A percentile compares a stretch with the other conserved stretches of the same genome.
Evolutionary conservation across 2,888 invertebrate species (phyloP).

Genomic region (Yponomeuta evonymella): DNA sequence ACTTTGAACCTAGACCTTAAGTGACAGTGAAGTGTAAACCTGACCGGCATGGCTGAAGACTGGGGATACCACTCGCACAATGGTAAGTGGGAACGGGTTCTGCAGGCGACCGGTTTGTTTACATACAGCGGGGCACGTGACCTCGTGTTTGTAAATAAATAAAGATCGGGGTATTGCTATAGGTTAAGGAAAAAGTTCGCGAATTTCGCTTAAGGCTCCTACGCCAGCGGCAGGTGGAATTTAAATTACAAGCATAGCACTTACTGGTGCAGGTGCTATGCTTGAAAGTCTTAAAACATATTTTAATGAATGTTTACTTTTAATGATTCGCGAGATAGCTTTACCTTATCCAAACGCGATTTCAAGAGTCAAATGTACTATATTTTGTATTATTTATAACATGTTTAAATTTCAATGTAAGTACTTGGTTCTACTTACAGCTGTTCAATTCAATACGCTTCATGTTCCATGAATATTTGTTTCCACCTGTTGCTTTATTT

Average conservation of each 20-base stretch:
- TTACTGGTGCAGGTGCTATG: no score
- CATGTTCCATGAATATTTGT: background rate
- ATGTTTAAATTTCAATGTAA: background rate
- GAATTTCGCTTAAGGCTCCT: background rate
- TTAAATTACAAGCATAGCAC: background rate
- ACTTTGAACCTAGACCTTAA: conserved; percentile 1
- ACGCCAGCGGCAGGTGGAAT: background rate
- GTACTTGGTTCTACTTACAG: background rate
- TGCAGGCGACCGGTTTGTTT: conserved; percentile 65
- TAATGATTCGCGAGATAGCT: no score
- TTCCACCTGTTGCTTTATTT: background rate
- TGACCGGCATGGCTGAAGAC: conserved; percentile 60
- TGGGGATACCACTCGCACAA: conserved; percentile 79
- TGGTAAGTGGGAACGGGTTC: conserved; percentile 57
- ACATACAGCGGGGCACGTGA: conserved; percentile 70
- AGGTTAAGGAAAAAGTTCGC: background rate
- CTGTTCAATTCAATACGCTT: background rate
- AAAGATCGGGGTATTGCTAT: background rate
- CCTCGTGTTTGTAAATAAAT: conserved; percentile 42
- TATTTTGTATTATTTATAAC: no score
- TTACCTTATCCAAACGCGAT: no score
- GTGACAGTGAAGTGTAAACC: conserved; percentile 3
- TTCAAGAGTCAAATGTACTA: no score
- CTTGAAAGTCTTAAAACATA: no score
- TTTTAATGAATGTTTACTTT: no score